A percentile compares a stretch with the other conserved stretches of the same genome.
Evolutionary conservation across 2,113 vertebrate genomes (phyloP).

Genomic region (Mormyrus iriodes): DNA sequence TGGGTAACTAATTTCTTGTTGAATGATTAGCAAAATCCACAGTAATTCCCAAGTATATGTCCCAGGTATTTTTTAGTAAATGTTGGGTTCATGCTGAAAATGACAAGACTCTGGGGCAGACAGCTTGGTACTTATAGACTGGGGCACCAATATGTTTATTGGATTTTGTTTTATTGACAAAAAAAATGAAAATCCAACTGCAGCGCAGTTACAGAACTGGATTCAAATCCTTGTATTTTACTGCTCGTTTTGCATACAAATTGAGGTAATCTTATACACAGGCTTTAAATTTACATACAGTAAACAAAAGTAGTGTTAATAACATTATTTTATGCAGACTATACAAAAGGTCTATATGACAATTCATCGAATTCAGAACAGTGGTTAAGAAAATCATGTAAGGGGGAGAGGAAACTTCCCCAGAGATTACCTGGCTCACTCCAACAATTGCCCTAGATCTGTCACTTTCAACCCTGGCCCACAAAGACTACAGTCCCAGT

Average conservation of each 20-base stretch:
- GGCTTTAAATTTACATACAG: conserved; percentile 11
- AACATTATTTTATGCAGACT: neutral
- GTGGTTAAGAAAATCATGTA: neutral
- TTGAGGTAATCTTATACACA: conserved; percentile 8
- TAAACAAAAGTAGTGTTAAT: conserved; percentile 12
- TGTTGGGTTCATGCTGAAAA: neutral
- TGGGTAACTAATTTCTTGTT: neutral
- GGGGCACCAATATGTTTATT: neutral
- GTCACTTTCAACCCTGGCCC: neutral
- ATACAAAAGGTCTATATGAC: conserved; percentile 18
- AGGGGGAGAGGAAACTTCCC: neutral
- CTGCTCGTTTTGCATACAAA: conserved; percentile 15
- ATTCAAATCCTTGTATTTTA: conserved; percentile 17
- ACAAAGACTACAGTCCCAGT: neutral
- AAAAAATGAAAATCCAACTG: neutral
- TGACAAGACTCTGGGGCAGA: neutral
- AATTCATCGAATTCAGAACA: neutral
- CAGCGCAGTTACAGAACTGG: conserved; percentile 13
- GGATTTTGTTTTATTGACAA: conserved; percentile 20
- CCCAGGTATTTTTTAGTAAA: neutral
- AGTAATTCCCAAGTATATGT: neutral
- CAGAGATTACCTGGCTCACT: neutral
- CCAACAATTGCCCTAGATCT: conserved; percentile 24
- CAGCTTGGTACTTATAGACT: neutral
- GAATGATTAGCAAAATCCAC: neutral